These are phyloP conservation scores for Chaenogobius annularis DNA, from an alignment of 2,113 vertebrate species.

Conservation along the genomic window DNA sequence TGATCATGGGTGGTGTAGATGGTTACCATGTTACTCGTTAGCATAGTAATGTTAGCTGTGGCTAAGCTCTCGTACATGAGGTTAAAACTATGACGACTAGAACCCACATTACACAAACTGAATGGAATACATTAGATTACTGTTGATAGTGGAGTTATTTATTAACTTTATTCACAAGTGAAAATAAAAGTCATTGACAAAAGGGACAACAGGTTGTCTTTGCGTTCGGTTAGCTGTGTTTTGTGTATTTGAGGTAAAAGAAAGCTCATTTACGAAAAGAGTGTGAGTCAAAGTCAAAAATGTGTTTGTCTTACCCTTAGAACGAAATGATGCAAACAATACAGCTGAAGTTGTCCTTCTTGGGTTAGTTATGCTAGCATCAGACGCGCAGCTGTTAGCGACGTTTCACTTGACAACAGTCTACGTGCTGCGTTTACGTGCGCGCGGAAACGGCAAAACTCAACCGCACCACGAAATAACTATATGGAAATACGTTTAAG, in stretches of 20 bases:
- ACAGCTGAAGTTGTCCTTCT: slow-evolving; percentile 5
- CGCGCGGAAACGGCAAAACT: background rate
- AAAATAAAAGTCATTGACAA: background rate
- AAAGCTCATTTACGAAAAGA: background rate
- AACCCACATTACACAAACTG: too few species aligned
- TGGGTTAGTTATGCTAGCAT: background rate
- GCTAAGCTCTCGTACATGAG: slow-evolving; percentile 23
- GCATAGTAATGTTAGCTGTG: slow-evolving; percentile 18
- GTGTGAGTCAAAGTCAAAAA: rapidly evolving
- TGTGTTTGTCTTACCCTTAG: slow-evolving; percentile 5
- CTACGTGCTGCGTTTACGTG: slow-evolving; percentile 26
- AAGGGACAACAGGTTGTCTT: slow-evolving; percentile 61
- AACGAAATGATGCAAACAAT: background rate
- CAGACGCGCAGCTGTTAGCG: background rate
- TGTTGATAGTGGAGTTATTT: background rate
- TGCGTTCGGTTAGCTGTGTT: slow-evolving; percentile 22
- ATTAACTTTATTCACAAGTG: background rate
- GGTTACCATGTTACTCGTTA: slow-evolving; percentile 4
- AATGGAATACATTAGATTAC: background rate
- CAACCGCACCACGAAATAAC: too few species aligned
- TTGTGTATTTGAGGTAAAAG: background rate
- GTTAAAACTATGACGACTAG: background rate
- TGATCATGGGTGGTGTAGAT: too few species aligned
- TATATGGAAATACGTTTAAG: background rate
- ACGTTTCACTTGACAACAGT: slow-evolving; percentile 38